Conservation (phyloP, 30 jellyfish, hydroid and myxozoan genomes). For the Clytia hemisphaerica region DNA sequence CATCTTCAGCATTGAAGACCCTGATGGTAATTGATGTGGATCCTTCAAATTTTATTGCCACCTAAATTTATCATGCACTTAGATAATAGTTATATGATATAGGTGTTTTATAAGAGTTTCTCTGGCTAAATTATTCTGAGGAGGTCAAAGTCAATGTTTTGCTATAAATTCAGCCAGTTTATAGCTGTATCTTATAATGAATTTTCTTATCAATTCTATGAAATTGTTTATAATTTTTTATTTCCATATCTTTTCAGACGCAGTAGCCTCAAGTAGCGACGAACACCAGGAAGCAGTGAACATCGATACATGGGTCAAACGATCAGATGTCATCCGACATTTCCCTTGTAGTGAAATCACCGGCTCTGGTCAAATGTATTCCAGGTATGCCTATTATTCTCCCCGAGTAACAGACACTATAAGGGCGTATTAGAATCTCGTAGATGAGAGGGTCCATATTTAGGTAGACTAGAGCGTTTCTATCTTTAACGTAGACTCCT, state of each 20-base stretch:
- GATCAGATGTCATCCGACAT: slow-evolving; percentile 77
- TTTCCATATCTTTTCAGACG: slow-evolving; percentile 43
- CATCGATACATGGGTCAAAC: slow-evolving; percentile 88
- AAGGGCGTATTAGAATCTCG: too few species aligned
- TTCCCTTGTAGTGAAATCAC: slow-evolving; percentile 97
- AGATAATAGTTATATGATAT: neutral
- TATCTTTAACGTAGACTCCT: too few species aligned
- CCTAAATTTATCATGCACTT: neutral
- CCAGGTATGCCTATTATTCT: slow-evolving; percentile 55
- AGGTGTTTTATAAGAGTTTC: neutral
- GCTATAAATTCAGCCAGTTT: neutral
- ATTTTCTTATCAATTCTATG: neutral
- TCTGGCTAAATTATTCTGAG: neutral
- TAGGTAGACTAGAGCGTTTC: too few species aligned
- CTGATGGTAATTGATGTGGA: slow-evolving; percentile 57
- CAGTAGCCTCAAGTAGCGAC: slow-evolving; percentile 87
- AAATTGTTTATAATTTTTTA: neutral
- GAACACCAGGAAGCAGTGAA: slow-evolving; percentile 87
- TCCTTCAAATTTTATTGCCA: neutral
- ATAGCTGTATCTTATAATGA: neutral
- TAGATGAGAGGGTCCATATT: too few species aligned
- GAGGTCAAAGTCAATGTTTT: too few species aligned
- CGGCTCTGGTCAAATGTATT: slow-evolving; percentile 87
- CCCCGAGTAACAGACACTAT: too few species aligned
- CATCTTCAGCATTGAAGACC: slow-evolving; percentile 91